A percentile compares a stretch with the other conserved stretches of the same genome.
Conservation (phyloP, 1,140 invertebrate species). For the Drosophila santomea region DNA sequence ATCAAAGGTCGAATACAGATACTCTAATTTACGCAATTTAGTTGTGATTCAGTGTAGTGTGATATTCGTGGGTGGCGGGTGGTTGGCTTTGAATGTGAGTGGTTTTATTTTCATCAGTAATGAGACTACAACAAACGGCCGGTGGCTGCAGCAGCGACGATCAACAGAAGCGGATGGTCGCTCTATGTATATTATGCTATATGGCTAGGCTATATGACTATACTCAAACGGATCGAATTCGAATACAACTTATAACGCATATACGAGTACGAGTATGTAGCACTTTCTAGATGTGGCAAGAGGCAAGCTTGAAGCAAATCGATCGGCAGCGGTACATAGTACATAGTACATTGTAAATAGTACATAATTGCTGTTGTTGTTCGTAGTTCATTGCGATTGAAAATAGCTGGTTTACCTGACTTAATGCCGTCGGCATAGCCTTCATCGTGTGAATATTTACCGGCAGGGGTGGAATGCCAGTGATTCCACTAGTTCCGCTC, state of each 20-base stretch:
- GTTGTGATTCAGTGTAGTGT: constrained; percentile 20
- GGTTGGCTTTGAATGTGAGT: constrained; percentile 19
- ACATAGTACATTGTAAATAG: neutral
- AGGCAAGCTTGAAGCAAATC: constrained; percentile 37
- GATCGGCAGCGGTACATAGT: constrained; percentile 16
- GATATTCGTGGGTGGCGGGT: neutral
- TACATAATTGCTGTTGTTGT: constrained; percentile 45
- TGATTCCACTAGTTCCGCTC: constrained; percentile 82
- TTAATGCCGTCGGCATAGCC: constrained; percentile 84
- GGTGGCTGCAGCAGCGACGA: constrained; percentile 44
- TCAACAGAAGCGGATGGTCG: constrained; percentile 23
- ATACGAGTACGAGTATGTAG: neutral
- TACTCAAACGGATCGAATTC: constrained; percentile 29
- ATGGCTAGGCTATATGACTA: constrained; percentile 23
- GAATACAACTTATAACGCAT: constrained; percentile 12
- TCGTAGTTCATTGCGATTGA: constrained; percentile 80
- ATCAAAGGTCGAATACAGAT: neutral
- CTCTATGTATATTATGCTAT: constrained; percentile 24
- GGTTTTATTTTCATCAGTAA: constrained; percentile 73
- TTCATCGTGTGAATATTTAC: constrained; percentile 85
- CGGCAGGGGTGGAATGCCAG: constrained; percentile 84
- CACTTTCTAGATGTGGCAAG: constrained; percentile 16
- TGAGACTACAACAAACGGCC: constrained; percentile 72
- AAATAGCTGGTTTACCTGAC: constrained; percentile 84
- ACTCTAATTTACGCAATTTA: constrained; percentile 12